Conservation (phyloP, 2,797 vertebrate species). For the Anguilla megastoma region DNA sequence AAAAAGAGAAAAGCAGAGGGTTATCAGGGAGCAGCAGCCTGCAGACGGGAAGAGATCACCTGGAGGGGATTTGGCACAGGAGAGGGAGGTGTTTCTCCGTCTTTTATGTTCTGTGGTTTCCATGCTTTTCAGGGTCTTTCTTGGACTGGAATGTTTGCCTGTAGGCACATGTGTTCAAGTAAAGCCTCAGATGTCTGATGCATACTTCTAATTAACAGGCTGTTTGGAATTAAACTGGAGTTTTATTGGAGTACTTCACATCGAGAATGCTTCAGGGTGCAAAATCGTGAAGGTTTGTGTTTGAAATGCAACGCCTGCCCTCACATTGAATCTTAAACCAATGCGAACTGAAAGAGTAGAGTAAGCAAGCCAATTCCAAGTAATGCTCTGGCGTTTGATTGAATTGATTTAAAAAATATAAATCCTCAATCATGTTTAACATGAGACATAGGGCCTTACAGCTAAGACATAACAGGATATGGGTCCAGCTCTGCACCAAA, state of each 20-base stretch:
- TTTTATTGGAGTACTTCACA: slow-evolving; percentile 4
- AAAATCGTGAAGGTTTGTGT: neutral
- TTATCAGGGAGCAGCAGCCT: neutral
- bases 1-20: neutral
- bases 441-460: neutral
- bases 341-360: neutral
- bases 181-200: slow-evolving; percentile 14
- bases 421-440: neutral
- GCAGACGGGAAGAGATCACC: slow-evolving; percentile 1
- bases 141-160: slow-evolving; percentile 20
- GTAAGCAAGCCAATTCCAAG: neutral
- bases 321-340: neutral
- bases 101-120: slow-evolving; percentile 18
- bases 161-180: slow-evolving; percentile 20
- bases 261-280: neutral
- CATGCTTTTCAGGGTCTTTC: slow-evolving; percentile 2
- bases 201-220: slow-evolving; percentile 26
- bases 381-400: neutral
- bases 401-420: neutral
- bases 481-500: too few species aligned
- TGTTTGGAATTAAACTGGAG: slow-evolving; percentile 4
- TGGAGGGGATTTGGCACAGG: neutral
- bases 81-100: neutral
- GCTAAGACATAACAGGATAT: neutral
- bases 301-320: neutral